phyloP scores from a whole-genome alignment of 2,888 invertebrate genomes.

The Orthosia cruda region DNA sequence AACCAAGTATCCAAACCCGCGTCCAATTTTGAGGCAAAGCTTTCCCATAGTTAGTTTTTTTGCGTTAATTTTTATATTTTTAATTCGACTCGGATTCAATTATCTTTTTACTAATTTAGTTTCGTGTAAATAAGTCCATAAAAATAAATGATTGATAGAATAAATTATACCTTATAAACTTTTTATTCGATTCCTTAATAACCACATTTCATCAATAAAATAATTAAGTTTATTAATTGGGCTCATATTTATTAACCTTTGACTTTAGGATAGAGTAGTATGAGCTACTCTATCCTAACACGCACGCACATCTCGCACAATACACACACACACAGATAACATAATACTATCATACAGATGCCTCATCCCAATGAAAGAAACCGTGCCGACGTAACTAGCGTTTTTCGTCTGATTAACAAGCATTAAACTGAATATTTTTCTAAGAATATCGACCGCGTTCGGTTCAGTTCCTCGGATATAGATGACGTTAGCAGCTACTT shows the following conservation, averaged over 20 bases:
- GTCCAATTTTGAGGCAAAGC: not conserved
- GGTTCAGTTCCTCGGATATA: no score
- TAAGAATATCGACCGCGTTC: no score
- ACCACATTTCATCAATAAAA: constrained; percentile 10
- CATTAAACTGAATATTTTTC: no score
- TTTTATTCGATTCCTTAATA: no score
- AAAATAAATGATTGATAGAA: constrained; percentile 4
- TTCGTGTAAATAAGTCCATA: not conserved
- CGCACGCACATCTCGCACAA: not conserved
- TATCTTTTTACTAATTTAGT: not conserved
- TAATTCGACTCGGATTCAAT: not conserved
- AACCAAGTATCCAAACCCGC: no score
- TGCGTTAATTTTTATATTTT: not conserved
- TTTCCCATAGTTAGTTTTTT: not conserved
- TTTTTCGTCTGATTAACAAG: no score
- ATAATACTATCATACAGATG: no score
- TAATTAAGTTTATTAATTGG: not conserved
- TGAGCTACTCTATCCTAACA: no score
- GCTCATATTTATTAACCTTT: not conserved
- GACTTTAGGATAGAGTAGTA: not conserved
- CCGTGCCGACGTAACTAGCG: no score
- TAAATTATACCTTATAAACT: not conserved
- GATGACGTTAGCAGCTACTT: no score
- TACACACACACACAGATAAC: not conserved
- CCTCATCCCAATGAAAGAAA: no score